Base-by-base conservation (phyloP, 2,113 vertebrate genomes). In the Laterallus jamaicensis region DNA sequence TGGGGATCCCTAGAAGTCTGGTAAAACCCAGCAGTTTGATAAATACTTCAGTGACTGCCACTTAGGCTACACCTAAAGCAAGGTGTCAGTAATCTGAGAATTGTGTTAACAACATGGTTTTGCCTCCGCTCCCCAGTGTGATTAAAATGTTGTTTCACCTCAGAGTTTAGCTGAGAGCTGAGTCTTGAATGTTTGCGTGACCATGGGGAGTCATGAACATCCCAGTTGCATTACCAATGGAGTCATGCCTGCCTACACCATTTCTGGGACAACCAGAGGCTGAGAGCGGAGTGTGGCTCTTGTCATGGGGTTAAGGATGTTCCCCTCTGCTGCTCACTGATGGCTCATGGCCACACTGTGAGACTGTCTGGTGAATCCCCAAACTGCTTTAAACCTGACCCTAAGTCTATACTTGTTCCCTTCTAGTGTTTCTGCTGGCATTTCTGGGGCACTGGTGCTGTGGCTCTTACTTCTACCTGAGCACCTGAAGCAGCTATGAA, bases 321-420 rank as follows among this genome's bases (percentile, higher is more conserved):
- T 20, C 13, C 19, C 19, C 11, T 84, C 35, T 84, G 18, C 29
- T 26, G 78, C 66, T 24, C 26, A 10, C 6, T 66, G 83, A 22
- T 52, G 47, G 10, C 32, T 75, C 12, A 58, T 39, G 56, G 64
- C 35, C 16, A 21, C 8, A 4, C 12, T 74, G 28, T 60, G 70
- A 86, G 42, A 13, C 12, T 83, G 29, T 26, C 16, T 47, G 8
- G 16, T 37, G 18, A 88, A 50, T 67, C 68, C 44, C 70, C 3
- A 2, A 11, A 7, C 21, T 75, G 7, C 64, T 67, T 88, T 69
- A 55, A 3, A 6, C 31, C 28, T 32, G 15, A 40, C 10, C 21
- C 12, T 0, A 2, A 42, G 40, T 31, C 32, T 0, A 0, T 39
- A 22, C 5, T 6, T 52, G 14, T 11, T 52, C 10, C 22, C 8